Evolutionary conservation across 2,113 vertebrate genomes (phyloP).

Genomic region (Sebastes fasciatus): DNA sequence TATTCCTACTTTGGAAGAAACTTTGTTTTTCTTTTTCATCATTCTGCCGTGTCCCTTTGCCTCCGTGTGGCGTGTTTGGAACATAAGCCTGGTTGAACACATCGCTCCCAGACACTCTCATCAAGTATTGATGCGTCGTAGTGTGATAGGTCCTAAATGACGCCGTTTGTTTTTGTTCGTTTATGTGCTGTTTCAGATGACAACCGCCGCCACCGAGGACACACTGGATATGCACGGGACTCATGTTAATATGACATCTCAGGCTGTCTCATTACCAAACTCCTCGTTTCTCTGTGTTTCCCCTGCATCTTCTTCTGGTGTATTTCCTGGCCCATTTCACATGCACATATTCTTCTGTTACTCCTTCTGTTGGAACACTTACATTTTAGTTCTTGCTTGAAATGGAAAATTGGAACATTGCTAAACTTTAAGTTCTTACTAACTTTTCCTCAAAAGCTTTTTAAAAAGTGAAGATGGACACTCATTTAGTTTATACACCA

Average conservation of each 20-base stretch:
- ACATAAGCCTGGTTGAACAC: slow-evolving; percentile 23
- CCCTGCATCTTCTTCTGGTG: neutral
- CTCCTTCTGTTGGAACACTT: neutral
- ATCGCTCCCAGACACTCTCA: slow-evolving; percentile 8
- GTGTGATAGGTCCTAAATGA: slow-evolving; percentile 40
- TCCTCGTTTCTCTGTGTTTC: neutral
- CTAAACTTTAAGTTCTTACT: neutral
- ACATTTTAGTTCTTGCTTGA: neutral
- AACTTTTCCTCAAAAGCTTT: neutral
- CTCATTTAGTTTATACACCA: neutral
- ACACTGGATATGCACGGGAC: slow-evolving; percentile 20
- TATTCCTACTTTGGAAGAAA: neutral
- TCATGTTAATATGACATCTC: slow-evolving; percentile 25
- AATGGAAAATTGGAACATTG: neutral
- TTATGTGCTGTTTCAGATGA: slow-evolving; percentile 17
- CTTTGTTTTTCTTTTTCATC: neutral
- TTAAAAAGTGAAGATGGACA: neutral
- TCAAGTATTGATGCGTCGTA: slow-evolving; percentile 45
- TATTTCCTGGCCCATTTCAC: slow-evolving; percentile 7
- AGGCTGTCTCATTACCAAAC: neutral
- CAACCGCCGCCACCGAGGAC: slow-evolving; percentile 25
- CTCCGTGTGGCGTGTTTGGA: neutral
- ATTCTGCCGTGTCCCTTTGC: neutral
- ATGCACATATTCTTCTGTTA: neutral
- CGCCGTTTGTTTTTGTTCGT: slow-evolving; percentile 22